Evolutionary conservation across 2,888 invertebrate species (phyloP).

Genomic region (Aphidius colemani): DNA sequence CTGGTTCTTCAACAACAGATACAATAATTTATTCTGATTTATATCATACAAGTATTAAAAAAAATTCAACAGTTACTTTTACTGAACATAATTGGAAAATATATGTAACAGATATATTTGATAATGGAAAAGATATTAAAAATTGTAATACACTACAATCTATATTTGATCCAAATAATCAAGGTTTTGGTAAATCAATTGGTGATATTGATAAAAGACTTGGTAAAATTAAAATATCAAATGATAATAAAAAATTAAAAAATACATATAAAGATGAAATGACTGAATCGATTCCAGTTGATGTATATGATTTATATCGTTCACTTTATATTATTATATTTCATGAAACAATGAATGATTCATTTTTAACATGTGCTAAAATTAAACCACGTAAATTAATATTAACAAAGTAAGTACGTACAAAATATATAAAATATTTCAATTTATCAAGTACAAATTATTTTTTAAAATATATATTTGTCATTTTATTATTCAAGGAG

Average conservation of each 20-base stretch:
- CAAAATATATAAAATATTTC: too few species aligned
- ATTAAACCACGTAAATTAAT: slow-evolving; percentile 71
- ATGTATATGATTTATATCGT: slow-evolving; percentile 76
- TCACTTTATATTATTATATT: slow-evolving; percentile 81
- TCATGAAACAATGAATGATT: slow-evolving; percentile 76
- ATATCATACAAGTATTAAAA: slow-evolving; percentile 69
- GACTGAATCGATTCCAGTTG: slow-evolving; percentile 72
- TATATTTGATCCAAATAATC: slow-evolving; percentile 82
- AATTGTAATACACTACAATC: slow-evolving; percentile 85
- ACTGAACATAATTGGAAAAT: slow-evolving; percentile 88
- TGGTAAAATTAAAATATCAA: slow-evolving; percentile 76
- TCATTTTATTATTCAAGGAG: slow-evolving; percentile 63
- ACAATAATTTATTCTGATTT: slow-evolving; percentile 80
- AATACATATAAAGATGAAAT: slow-evolving; percentile 73
- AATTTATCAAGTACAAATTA: too few species aligned
- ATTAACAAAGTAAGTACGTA: slow-evolving; percentile 69
- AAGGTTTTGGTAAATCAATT: slow-evolving; percentile 70
- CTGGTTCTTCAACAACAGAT: slow-evolving; percentile 68
- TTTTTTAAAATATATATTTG: too few species aligned
- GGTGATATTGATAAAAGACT: slow-evolving; percentile 81
- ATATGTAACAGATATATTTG: slow-evolving; percentile 86
- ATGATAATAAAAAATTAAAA: slow-evolving; percentile 63
- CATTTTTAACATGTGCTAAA: slow-evolving; percentile 82
- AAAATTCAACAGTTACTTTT: slow-evolving; percentile 61
- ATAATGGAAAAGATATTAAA: slow-evolving; percentile 68